Evolutionary conservation across 2,797 vertebrate genomes (phyloP).

Genomic region (Atherinosoma microstoma): DNA sequence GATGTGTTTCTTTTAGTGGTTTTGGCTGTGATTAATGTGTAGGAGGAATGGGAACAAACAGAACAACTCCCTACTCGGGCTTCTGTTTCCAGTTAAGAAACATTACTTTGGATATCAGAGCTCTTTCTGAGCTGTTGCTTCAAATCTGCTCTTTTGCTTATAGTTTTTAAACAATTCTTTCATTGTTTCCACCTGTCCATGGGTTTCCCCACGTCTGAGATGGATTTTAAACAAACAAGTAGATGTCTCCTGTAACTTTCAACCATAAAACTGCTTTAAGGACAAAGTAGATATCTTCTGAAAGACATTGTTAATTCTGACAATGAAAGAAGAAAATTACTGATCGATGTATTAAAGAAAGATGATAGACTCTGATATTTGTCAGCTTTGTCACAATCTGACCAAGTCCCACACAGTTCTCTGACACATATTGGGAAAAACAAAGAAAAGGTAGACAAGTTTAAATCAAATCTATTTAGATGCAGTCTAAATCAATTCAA

Average conservation of each 20-base stretch:
- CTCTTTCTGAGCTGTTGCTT: background rate
- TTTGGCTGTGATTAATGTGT: constrained; percentile 43
- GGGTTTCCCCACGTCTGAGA: constrained; percentile 4
- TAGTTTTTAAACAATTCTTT: background rate
- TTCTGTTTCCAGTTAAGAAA: constrained; percentile 55
- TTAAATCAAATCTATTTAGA: background rate
- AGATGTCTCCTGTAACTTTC: no score
- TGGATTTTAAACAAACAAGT: no score
- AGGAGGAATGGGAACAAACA: constrained; percentile 43
- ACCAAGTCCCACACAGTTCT: background rate
- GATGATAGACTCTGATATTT: background rate
- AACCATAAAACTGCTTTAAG: no score
- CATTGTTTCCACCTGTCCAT: constrained; percentile 24
- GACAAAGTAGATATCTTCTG: background rate
- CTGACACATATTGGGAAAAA: no score
- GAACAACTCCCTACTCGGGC: constrained; percentile 40
- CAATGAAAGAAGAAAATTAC: background rate
- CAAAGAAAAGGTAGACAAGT: background rate
- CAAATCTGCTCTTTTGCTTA: constrained; percentile 6
- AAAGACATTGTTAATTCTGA: background rate
- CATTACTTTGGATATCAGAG: constrained; percentile 27
- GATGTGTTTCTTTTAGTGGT: constrained; percentile 30
- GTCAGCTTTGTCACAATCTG: background rate
- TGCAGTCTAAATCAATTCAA: background rate
- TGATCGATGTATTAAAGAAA: background rate